Conservation (phyloP, 1,140 invertebrate genomes). For the Saxidomus purpurata region DNA sequence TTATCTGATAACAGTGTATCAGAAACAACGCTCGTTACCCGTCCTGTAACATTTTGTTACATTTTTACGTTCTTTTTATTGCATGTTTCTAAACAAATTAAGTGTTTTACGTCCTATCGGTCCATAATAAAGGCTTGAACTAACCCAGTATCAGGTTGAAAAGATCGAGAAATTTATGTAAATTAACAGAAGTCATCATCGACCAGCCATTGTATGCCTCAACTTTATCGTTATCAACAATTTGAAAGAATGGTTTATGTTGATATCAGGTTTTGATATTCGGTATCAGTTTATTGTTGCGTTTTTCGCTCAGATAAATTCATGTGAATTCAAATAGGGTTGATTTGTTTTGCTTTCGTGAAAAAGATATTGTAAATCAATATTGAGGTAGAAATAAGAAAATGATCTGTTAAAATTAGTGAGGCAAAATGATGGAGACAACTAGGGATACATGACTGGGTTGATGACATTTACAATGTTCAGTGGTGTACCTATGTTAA, state of each 20-base stretch:
- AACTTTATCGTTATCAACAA: background rate
- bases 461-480: too few relatives aligned
- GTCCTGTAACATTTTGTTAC: background rate
- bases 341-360: background rate
- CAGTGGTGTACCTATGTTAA: too few relatives aligned
- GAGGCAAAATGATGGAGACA: too few relatives aligned
- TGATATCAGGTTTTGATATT: conserved; percentile 9
- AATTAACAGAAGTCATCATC: conserved; percentile 5
- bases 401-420: too few relatives aligned
- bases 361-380: background rate
- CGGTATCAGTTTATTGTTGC: conserved; percentile 19
- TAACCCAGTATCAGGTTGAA: conserved; percentile 18
- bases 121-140: conserved; percentile 19
- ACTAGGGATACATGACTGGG: too few relatives aligned
- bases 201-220: background rate
- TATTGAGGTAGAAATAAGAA: too few relatives aligned
- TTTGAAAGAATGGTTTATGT: conserved; percentile 21
- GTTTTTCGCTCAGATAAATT: conserved; percentile 6
- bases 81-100: conserved; percentile 45
- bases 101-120: conserved; percentile 12
- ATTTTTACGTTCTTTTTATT: conserved; percentile 35
- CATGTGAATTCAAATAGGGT: conserved; percentile 20
- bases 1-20: conserved; percentile 7
- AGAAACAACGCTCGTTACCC: background rate
- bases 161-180: conserved; percentile 21